These are phyloP conservation scores for Andrena flavipes DNA, from an alignment of 2,888 invertebrate genomes.

Conservation along the genomic window DNA sequence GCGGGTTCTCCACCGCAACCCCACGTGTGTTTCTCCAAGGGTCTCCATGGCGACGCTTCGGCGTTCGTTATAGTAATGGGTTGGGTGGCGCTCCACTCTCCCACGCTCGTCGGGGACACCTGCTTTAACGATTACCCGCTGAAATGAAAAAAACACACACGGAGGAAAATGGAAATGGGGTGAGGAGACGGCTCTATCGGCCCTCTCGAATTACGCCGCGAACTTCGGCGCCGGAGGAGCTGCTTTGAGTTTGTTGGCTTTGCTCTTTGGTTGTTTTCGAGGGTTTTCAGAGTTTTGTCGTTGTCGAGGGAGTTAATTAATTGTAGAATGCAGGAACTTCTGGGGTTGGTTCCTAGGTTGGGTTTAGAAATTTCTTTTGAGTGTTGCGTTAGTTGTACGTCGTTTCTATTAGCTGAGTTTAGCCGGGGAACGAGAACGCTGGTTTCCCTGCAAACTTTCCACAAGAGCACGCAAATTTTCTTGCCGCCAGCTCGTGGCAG, in stretches of 20 bases:
- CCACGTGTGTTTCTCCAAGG: constrained; percentile 82
- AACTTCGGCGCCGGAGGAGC: too few species aligned
- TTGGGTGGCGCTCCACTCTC: constrained; percentile 79
- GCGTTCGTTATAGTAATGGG: constrained; percentile 79
- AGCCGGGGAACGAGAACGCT: not conserved
- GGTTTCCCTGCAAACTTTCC: not conserved
- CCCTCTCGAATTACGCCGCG: constrained; percentile 9
- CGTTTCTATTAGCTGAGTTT: too few species aligned
- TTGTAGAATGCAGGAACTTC: too few species aligned
- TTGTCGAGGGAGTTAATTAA: too few species aligned
- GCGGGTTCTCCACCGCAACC: constrained; percentile 60
- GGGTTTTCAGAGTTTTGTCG: too few species aligned
- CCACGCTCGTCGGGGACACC: constrained; percentile 83
- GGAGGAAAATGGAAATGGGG: constrained; percentile 35
- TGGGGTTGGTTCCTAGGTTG: too few species aligned
- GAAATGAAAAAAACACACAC: constrained; percentile 53
- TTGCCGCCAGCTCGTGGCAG: constrained; percentile 11
- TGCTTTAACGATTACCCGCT: constrained; percentile 79
- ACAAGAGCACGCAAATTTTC: constrained; percentile 14
- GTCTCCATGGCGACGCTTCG: constrained; percentile 79
- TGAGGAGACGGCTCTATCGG: constrained; percentile 56
- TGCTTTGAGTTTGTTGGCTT: too few species aligned
- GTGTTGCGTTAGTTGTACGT: too few species aligned
- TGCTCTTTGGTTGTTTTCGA: too few species aligned
- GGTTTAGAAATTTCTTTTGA: too few species aligned